Evolutionary conservation across 2,888 invertebrate genomes (phyloP), one percentile per base, ranked within the genome.

Genomic region (Dicroscelio sp.): DNA sequence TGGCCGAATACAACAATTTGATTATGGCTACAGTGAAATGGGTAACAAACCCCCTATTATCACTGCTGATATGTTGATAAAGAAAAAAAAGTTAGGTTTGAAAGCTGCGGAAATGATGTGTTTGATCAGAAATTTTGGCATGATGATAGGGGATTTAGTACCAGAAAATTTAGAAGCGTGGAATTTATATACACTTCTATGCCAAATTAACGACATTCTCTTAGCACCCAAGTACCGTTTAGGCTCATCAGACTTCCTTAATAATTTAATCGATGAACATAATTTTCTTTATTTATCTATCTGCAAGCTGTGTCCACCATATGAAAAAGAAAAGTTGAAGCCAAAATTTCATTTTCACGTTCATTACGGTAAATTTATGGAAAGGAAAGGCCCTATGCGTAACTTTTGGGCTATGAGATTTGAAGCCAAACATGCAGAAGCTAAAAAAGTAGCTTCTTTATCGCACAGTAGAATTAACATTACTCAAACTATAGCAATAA

Each of bases 341-440:
- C 90, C 92, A 1, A 94, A 94, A 79, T 93, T 93, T 78, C 94
- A 95, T 78, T 92, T 89, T 85, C 35, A 94, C 23, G n/a, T 58
- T 2, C 95, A 95, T 79, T 94, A 94, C 82, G 82, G 87, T 6
- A 1, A 76, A 12, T 82, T 92, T 35, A 92, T 93, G 65, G 71
- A 65, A 58, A 2, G 2, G 3, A 30, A 48, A 30, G 65, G 79
- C 38, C 79, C 65, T 17, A 1, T 48, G 30, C 23, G 48, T n/a
- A 65, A 38, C 65, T 65, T 65, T 23, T 63, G 65, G 65, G 60
- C 65, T 3, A 79, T 79, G 79, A 63, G 65, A 31, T 79, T 79
- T 23, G 65, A 79, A 52, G 79, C 48, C 0, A 79, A 79, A 65
- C 79, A 79, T 48, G 30, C 48, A 17, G 65, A 79, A 30, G 48